Percentiles rank a stretch among this genome's conserved stretches.
Conservation (phyloP, 2,113 vertebrate species). For the Emberiza fucata region DNA sequence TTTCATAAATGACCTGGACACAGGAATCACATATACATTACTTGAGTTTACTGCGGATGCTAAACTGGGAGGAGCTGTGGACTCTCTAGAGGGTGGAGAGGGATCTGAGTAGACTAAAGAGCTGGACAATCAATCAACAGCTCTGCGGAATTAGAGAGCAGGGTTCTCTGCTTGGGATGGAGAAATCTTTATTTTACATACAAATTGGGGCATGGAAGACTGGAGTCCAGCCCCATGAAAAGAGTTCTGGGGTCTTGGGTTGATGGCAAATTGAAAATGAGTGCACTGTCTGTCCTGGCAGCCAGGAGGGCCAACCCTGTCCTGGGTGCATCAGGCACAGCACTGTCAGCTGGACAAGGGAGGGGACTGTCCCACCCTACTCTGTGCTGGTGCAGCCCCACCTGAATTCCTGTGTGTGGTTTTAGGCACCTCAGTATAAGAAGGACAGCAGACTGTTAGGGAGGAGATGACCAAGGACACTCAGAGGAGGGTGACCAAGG, state of each 20-base stretch:
- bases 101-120: no score
- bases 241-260: neutral
- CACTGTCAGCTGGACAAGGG: accelerated
- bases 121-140: neutral
- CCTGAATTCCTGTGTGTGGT: no score
- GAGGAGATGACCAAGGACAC: neutral
- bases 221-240: neutral
- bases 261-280: neutral
- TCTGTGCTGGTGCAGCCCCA: neutral
- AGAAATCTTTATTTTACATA: neutral
- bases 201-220: neutral
- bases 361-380: no score
- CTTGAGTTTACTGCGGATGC: neutral
- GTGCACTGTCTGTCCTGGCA: neutral
- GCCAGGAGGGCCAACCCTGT: accelerated
- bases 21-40: neutral
- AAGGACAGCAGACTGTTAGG: neutral
- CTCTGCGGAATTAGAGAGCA: neutral
- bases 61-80: neutral
- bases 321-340: neutral
- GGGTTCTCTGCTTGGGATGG: neutral
- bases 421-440: no score
- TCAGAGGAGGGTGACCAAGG: neutral
- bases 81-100: neutral
- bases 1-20: neutral